Base-by-base conservation (phyloP, 1,140 invertebrate genomes). In the Oreohelix idahoensis region DNA sequence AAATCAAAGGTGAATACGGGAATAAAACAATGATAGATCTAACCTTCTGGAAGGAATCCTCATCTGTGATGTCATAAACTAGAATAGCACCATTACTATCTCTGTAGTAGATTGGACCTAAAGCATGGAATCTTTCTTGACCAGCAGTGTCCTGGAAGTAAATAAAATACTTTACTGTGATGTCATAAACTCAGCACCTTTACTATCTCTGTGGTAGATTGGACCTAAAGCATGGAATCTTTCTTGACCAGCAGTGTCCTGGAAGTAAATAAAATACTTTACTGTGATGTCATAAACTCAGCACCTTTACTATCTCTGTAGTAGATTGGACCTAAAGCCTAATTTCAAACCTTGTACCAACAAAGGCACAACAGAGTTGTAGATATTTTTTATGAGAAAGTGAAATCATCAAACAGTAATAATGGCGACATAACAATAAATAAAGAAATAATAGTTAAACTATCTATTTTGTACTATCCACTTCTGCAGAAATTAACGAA, bases 151-250 rank as follows among this genome's bases (percentile, higher is more conserved):
- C 98, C 94, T 93, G 84, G n/a, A 58, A 58, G 53, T 4, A n/a
- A 58, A 58, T n/a, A n/a, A n/a, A n/a, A n/a, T n/a, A n/a, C n/a
- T n/a, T n/a, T n/a, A n/a, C 97, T 73, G 98, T 99, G 74, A 99
- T 99, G 93, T 99, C 98, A 93, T 99, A 99, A 11, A 99, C 98
- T 84, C 95, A 71, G 98, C 99, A 87, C 98, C 98, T 94, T 99
- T 97, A 20, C 97, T 98, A 91, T 97, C 97, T 87, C 98, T 94
- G 93, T 99, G 99, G 93, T 99, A 99, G 87, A 99, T 99, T 39
- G 93, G 93, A 29, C 92, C 98, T 58, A 99, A 91, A 0, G 98
- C 98, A 94, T 99, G 98, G 91, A 99, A 99, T 86, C 96, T 95
- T 88, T 95, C 95, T 91, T 99, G 98, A 0, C 98, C 98, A 66